Evolutionary conservation across 2,888 invertebrate genomes (phyloP).

Genomic region (Trissolcus brochymenae): DNA sequence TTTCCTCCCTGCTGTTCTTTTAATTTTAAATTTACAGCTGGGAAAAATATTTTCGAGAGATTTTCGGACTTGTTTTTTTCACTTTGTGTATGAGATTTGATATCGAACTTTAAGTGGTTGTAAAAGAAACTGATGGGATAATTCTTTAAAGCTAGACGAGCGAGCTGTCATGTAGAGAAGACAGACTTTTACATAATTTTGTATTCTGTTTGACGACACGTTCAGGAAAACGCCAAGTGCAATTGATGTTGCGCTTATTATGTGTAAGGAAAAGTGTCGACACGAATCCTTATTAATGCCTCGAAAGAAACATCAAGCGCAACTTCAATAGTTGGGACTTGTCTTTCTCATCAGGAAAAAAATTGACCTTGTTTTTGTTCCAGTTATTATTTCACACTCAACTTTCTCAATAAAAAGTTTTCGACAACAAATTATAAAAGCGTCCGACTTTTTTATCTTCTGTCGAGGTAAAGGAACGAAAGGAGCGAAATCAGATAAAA

Average conservation of each 20-base stretch:
- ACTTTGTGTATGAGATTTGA: no score
- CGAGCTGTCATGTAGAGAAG: conserved; percentile 18
- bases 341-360: no score
- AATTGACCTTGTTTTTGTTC: no score
- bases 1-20: no score
- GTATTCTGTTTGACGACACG: conserved; percentile 31
- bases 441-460: conserved; percentile 6
- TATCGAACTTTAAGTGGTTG: no score
- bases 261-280: conserved; percentile 40
- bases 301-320: conserved; percentile 12
- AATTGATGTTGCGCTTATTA: conserved; percentile 37
- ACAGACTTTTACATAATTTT: conserved; percentile 22
- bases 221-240: conserved; percentile 18
- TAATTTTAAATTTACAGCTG: conserved; percentile 1
- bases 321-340: conserved; percentile 6
- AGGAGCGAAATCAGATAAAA: background rate
- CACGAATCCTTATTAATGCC: conserved; percentile 31
- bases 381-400: no score
- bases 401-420: no score
- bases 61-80: no score
- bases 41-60: no score
- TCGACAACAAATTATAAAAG: background rate
- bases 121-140: no score
- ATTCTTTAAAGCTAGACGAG: no score
- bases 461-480: background rate